Base-by-base conservation (phyloP, 2,888 invertebrate species). In the Dynastes tityus region DNA sequence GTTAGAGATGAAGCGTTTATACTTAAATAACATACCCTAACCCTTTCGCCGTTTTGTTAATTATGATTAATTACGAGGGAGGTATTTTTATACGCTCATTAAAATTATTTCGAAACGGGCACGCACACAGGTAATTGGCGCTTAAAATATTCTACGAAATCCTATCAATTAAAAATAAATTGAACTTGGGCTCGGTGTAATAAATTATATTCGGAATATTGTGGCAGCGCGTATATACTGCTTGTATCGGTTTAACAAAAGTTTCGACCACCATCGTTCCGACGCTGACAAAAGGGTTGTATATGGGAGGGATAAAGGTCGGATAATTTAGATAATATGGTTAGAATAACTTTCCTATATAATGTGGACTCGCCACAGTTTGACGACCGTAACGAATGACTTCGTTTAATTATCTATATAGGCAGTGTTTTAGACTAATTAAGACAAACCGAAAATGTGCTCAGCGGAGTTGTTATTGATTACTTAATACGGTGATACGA, bases 121-220 rank as follows among this genome's bases (percentile, higher is more conserved):
- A 29, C 27, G 9, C 29, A 11, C 16, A 5, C 16, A 6, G 13
- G 55, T 68, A 68, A 68, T 11, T 51, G 51, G 2, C 22, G 49
- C 13, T 68, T 68, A 68, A 49, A 49, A 27, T 68, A 67, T 68
- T 68, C 37, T 6, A 22, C 49, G 22, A 68, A 68, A 68, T 68
- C 49, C 51, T 68, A 49, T 49, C 68, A 68, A 68, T 68, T 68
- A 68, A 68, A 68, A 68, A 49, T 68, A 68, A 68, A 68, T 49
- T 45, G 49, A 49, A 49, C 45, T 49, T 13, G 22, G 45, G 65
- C 40, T 27, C 0, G 11, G 13, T 11, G 8, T 68, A 49, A 68
- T 68, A 68, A 68, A 68, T 68, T 68, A 68, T 29, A 61, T 61
- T 27, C 51, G 9, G 51, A 27, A 40, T 55, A 55, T 55, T 16